These are phyloP conservation scores for Trichosurus vulpecula DNA, from an alignment of 2,797 vertebrate species.

Conservation along the genomic window DNA sequence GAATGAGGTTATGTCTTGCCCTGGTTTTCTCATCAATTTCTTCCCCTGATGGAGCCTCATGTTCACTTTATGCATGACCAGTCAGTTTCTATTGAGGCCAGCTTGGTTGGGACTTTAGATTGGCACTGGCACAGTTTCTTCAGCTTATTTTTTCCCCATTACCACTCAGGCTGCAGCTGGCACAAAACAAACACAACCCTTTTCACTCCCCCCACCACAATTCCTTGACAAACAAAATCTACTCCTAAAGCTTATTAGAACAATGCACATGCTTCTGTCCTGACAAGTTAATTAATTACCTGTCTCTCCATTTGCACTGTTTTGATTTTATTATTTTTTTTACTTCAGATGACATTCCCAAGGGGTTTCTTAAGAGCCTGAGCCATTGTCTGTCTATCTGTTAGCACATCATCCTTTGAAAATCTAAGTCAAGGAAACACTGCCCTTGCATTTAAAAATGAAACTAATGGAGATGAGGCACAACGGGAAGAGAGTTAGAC, in stretches of 20 bases:
- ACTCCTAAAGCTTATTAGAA: conserved; percentile 59
- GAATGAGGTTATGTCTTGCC: background rate
- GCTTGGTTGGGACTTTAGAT: conserved; percentile 19
- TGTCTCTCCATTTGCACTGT: conserved; percentile 59
- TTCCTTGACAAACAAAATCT: conserved; percentile 42
- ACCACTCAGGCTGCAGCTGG: conserved; percentile 68
- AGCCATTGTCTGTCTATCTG: background rate
- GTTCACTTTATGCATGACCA: background rate
- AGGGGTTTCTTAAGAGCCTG: conserved; percentile 52
- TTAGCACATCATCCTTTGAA: background rate
- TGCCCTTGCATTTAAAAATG: background rate
- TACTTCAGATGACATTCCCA: conserved; percentile 57
- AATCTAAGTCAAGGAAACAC: background rate
- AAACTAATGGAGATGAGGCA: background rate
- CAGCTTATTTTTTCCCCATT: conserved; percentile 34
- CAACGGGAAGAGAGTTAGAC: background rate
- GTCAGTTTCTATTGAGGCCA: conserved; percentile 55
- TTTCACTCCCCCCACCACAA: background rate
- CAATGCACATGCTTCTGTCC: conserved; percentile 65
- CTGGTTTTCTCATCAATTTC: background rate
- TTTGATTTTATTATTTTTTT: conserved; percentile 62
- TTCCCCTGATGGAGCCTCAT: conserved; percentile 46
- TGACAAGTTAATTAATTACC: conserved; percentile 75
- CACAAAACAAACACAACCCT: conserved; percentile 39
- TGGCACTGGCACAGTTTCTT: background rate